Evolutionary conservation across 2,888 invertebrate genomes (phyloP).

Genomic region (Drosophila suboccidentalis): DNA sequence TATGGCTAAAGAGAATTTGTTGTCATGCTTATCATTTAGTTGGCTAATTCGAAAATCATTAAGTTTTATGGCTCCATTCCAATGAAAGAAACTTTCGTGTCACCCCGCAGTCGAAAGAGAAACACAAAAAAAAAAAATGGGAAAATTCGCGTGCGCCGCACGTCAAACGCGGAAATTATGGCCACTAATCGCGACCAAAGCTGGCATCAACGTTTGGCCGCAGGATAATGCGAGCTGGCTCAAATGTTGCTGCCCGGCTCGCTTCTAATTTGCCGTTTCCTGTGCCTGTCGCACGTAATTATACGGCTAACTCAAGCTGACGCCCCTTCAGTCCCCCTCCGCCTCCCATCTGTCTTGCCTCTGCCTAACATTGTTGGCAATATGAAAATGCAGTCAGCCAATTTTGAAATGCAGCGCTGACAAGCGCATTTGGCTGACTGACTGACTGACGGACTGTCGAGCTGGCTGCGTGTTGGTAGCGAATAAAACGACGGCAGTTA

Average conservation of each 20-base stretch:
- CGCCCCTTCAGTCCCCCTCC: conserved; percentile 10
- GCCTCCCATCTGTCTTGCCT: not conserved
- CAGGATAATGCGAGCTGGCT: conserved; percentile 68
- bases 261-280: conserved; percentile 75
- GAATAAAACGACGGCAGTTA: conserved; percentile 73
- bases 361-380: conserved; percentile 18
- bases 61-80: conserved; percentile 71
- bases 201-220: conserved; percentile 48
- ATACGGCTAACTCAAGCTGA: conserved; percentile 37
- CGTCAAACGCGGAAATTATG: conserved; percentile 61
- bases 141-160: conserved; percentile 43
- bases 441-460: conserved; percentile 4
- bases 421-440: conserved; percentile 62
- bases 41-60: conserved; percentile 73
- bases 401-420: conserved; percentile 65
- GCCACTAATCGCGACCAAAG: conserved; percentile 50
- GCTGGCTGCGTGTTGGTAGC: conserved; percentile 68
- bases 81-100: conserved; percentile 48
- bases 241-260: conserved; percentile 8
- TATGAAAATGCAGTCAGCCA: conserved; percentile 52
- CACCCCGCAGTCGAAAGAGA: conserved; percentile 1
- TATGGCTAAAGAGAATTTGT: conserved; percentile 29
- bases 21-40: conserved; percentile 50
- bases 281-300: conserved; percentile 74
- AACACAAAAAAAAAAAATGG: conserved; percentile 2